Base-by-base conservation (phyloP, 2,113 vertebrate species). In the Neopipo cinnamomea region DNA sequence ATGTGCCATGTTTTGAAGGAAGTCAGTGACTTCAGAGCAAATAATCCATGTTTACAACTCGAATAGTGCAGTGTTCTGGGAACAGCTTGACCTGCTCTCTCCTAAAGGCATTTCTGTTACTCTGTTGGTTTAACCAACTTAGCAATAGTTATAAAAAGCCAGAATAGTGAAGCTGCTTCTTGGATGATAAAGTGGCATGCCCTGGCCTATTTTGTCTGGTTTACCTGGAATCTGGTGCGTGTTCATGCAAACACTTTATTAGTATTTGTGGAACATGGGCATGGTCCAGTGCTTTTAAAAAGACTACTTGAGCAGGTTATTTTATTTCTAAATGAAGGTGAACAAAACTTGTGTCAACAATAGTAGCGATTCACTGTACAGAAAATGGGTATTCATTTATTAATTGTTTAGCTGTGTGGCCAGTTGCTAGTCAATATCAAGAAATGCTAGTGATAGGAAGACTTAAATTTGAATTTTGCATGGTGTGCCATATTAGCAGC, bases 1-100 rank as follows among this genome's bases (percentile, higher is more conserved):
- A 0, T 7, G 21, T 73, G 61, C 56, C 11, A 1, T 0, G 0
- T 33, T 82, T 71, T 62, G 27, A 70, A 75, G 81, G 22, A 73
- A 73, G 65, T 75, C 42, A n/a, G 39, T 81, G 49, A 62, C 47
- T 56, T 65, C 37, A 73, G 75, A 75, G 75, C 19, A 78, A 52
- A 41, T 31, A 75, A 52, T 70, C 7, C 5, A 21, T 53, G 68
- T 89, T 88, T 68, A 50, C 52, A 81, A 4, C 24, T 71, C 1
- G 6, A 88, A 44, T 63, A 62, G 65, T 39, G 59, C 20, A 11
- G 35, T 27, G 46, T 39, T 89, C 59, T 58, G 83, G 44, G 35
- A 73, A 37, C 55, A 83, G 49, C n/a, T 53, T 81, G 83, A 83
- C 35, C 71, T 75, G 56, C 71, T 74, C 18, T 65, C 52, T 86